These are phyloP conservation scores for Drosophila falleni DNA, from an alignment of 2,888 invertebrate species.

Conservation along the genomic window DNA sequence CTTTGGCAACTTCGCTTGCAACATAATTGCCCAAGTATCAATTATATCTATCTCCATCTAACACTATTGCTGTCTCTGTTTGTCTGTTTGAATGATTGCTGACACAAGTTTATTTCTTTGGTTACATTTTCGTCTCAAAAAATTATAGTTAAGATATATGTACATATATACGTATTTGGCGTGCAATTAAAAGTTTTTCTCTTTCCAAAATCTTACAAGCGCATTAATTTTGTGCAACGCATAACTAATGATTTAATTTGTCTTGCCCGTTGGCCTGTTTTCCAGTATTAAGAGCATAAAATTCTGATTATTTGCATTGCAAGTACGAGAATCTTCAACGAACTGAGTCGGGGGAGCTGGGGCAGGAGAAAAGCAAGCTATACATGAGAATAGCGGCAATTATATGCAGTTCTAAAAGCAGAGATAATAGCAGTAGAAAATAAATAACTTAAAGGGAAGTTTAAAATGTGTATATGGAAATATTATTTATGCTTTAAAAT, in stretches of 20 bases:
- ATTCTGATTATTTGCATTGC: conserved; percentile 78
- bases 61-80: not conserved
- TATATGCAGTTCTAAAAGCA: conserved; percentile 12
- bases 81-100: conserved; percentile 5
- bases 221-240: conserved; percentile 67
- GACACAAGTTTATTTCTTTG: not conserved
- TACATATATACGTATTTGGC: not conserved
- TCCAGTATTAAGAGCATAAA: conserved; percentile 60
- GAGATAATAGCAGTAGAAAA: too few relatives aligned
- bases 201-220: conserved; percentile 49
- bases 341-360: not conserved
- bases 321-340: conserved; percentile 46
- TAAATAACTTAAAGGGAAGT: conserved; percentile 11
- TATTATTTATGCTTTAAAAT: conserved; percentile 5
- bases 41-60: conserved; percentile 1
- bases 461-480: not conserved
- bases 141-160: not conserved
- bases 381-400: conserved; percentile 19
- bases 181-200: conserved; percentile 63
- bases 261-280: conserved; percentile 35
- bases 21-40: conserved; percentile 24
- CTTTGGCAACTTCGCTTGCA: conserved; percentile 15
- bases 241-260: conserved; percentile 76
- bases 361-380: conserved; percentile 48
- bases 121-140: not conserved